Evolutionary conservation across 2,797 vertebrate genomes (phyloP), one percentile per base, ranked within the genome.

Genomic region (Melanotaenia boesemani): DNA sequence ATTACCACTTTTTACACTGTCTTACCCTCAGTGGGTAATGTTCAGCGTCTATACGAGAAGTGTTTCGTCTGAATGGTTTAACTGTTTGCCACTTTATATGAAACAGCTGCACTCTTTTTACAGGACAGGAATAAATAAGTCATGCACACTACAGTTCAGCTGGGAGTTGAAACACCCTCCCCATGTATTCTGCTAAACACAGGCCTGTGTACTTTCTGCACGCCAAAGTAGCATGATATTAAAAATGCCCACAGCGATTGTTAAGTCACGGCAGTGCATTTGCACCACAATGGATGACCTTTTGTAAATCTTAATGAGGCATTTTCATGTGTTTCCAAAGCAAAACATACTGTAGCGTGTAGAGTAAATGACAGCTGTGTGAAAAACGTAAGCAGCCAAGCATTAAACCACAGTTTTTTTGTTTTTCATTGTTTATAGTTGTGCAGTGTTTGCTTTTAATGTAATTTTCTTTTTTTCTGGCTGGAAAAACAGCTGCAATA

Each of bases 221-320:
- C 82, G 58, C 86, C 86, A 86, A 92, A 93, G 93, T 93, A 90
- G 93, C 83, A 82, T 81, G 88, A 94, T 94, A 95, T 95, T 94
- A 94, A 95, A 95, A 94, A 91, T 82, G 93, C 94, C 93, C 72
- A 81, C 71, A 90, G 94, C 89, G 75, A 90, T 91, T 91, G 91
- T 94, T 92, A 91, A 89, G 92, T 93, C 82, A 80, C 73, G 34
- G 72, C 54, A 2, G 80, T 74, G 55, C 83, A 81, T 90, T 89
- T 81, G 79, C 70, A 63, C 82, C 71, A 73, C 79, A 85, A 91
- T 87, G 80, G 88, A 90, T 86, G 84, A 92, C 91, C 90, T 91
- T 91, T 92, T 85, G 79, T 81, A 84, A 90, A 93, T 92, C 87
- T 81, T 93, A 93, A 95, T 92, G 80, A 93, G 91, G 80, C 82